phyloP scores from a whole-genome alignment of 2,113 vertebrate species.

The Rhinogobius similis region DNA sequence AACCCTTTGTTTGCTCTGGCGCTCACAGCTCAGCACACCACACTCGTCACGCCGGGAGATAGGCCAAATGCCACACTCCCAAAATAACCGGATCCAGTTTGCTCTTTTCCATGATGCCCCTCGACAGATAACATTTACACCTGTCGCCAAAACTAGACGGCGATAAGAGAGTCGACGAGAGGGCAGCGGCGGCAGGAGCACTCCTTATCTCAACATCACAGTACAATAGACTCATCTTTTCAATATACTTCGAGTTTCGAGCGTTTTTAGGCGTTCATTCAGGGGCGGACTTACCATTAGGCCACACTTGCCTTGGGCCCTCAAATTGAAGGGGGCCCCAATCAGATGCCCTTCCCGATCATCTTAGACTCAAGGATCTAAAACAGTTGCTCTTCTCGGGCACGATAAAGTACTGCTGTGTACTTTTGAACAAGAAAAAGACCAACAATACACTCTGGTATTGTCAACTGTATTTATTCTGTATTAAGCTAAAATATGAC shows the following conservation, averaged over 20 bases:
- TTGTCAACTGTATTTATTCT: no score
- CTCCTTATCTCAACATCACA: background rate
- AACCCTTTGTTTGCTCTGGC: conserved; percentile 48
- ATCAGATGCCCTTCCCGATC: no score
- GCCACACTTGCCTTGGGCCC: no score
- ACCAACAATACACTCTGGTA: no score
- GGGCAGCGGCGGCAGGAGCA: background rate
- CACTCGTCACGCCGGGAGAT: conserved; percentile 16
- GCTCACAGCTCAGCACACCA: conserved; percentile 25
- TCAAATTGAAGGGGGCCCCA: no score
- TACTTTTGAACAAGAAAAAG: no score
- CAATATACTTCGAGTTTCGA: background rate
- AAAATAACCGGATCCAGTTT: conserved; percentile 65
- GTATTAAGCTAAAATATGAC: no score
- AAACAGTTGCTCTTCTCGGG: no score
- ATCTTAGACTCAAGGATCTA: no score
- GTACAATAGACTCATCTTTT: conserved; percentile 7
- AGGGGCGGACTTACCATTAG: no score
- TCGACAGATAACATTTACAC: conserved; percentile 68
- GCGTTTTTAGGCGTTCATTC: no score
- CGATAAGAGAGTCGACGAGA: conserved; percentile 5
- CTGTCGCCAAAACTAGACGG: conserved; percentile 35
- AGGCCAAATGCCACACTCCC: conserved; percentile 66
- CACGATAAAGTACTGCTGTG: no score
- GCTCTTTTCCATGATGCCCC: conserved; percentile 64